Percentiles rank a stretch among this genome's conserved stretches.
These are phyloP conservation scores for Phrynosoma blainvillii DNA, from an alignment of 2,113 vertebrate genomes.

Conservation along the genomic window DNA sequence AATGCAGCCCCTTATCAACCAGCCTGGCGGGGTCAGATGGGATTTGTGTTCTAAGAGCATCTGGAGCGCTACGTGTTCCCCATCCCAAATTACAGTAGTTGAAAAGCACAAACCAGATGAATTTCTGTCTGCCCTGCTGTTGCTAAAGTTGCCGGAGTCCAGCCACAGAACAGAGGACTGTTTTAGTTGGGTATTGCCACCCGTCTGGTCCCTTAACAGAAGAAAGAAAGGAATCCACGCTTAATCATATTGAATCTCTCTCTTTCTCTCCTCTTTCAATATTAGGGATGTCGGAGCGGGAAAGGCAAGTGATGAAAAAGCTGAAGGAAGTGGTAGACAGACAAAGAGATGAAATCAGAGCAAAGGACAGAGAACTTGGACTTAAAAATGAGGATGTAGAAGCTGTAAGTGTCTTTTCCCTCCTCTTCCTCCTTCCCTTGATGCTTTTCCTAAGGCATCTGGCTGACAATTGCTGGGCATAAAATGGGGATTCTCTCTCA, in stretches of 20 bases:
- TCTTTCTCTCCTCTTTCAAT: conserved; percentile 6
- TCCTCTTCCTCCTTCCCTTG: background rate
- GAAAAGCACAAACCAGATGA: background rate
- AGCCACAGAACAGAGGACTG: background rate
- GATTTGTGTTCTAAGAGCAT: background rate
- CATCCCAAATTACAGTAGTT: background rate
- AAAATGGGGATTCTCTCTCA: background rate
- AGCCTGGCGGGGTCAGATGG: background rate
- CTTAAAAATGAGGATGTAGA: conserved; percentile 89
- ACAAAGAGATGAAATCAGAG: conserved; percentile 90
- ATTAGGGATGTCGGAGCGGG: conserved; percentile 87
- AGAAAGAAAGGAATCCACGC: too few relatives aligned
- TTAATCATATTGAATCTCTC: background rate
- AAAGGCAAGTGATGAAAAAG: conserved; percentile 87
- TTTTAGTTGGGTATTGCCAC: background rate
- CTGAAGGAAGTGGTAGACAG: conserved; percentile 90
- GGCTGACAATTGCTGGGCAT: background rate
- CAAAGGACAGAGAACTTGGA: conserved; percentile 86
- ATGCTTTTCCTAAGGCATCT: background rate
- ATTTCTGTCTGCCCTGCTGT: background rate
- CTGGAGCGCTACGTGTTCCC: background rate
- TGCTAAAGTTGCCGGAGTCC: background rate
- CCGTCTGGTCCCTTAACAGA: background rate
- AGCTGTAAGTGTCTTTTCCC: conserved; percentile 79
- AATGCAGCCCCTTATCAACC: too few relatives aligned